Base-by-base conservation (phyloP, 2,113 vertebrate species). In the Gopherus flavomarginatus region DNA sequence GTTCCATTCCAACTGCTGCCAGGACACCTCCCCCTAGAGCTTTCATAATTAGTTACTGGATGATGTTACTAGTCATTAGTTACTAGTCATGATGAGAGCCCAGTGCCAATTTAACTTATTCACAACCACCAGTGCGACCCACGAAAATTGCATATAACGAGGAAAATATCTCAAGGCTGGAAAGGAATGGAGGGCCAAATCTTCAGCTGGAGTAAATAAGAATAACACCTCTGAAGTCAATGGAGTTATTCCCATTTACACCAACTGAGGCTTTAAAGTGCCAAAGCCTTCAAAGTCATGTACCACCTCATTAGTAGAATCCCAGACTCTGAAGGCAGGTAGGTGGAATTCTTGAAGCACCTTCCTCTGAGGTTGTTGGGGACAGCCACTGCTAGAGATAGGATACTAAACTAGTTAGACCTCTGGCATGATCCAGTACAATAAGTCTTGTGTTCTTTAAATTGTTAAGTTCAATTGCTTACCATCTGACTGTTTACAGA, bases 401-500 rank as follows among this genome's bases (percentile, higher is more conserved):
- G 5, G 59, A 31, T 62, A 62, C 57, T 62, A 14, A 62, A 62
- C 29, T 62, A 13, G 27, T 62, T 62, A 62, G 29, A 62, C 27
- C 59, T 62, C 27, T 62, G 59, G 59, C 59, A 62, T 31, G 29
- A 62, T 62, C 59, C 59, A n/a, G 31, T 69, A 19, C 35, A 69
- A 13, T 69, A 69, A 69, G 35, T n/a, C 31, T 69, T 69, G 62
- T 10, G 5, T 81, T 50, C n/a, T 94, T 83, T 22, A 85, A 93
- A 89, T 87, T n/a, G 27, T 31, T 49, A 35, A n/a, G 50, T 89
- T 95, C 1, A 52, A 85, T 91, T 95, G 5, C 98, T 97, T 97
- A 99, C 99, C 98, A 95, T 95, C 56, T 44, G 98, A 98, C 57
- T 24, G 97, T 97, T 99, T 99, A 96, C 99, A 99, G 90, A 99